Conservation (phyloP, 2,113 vertebrate species). For the Pterocles orientalis region DNA sequence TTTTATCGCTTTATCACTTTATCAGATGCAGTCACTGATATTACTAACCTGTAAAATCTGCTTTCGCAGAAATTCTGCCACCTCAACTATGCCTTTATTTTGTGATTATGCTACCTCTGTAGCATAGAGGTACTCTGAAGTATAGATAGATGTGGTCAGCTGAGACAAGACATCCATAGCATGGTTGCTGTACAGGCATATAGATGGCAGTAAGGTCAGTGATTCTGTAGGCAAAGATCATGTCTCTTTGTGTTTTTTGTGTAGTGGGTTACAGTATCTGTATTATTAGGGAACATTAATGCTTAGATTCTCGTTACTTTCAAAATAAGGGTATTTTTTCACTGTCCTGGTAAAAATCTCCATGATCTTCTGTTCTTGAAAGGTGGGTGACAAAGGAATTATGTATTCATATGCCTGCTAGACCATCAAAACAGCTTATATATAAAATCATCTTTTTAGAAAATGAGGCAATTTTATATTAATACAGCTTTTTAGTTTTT, state of each 20-base stretch:
- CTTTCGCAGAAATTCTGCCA: background rate
- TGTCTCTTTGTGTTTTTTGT: background rate
- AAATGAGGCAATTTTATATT: background rate
- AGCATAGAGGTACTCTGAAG: background rate
- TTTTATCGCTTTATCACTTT: background rate
- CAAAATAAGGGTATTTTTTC: background rate
- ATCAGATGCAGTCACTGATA: background rate
- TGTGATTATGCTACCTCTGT: background rate
- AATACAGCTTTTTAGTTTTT: background rate
- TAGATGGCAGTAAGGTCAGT: background rate
- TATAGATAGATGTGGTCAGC: background rate
- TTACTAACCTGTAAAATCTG: background rate
- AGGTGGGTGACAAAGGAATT: background rate
- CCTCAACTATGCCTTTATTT: background rate
- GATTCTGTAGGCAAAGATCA: background rate
- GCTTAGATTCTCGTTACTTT: background rate
- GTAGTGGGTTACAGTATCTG: background rate
- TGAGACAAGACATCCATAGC: background rate
- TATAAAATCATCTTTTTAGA: conserved; percentile 7
- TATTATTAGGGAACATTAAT: background rate
- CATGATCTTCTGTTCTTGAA: background rate
- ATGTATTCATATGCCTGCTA: background rate
- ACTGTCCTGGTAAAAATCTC: background rate
- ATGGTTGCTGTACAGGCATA: background rate
- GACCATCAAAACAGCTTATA: background rate